Evolutionary conservation across 2,113 vertebrate genomes (phyloP).

Genomic region (Catharus minimus): DNA sequence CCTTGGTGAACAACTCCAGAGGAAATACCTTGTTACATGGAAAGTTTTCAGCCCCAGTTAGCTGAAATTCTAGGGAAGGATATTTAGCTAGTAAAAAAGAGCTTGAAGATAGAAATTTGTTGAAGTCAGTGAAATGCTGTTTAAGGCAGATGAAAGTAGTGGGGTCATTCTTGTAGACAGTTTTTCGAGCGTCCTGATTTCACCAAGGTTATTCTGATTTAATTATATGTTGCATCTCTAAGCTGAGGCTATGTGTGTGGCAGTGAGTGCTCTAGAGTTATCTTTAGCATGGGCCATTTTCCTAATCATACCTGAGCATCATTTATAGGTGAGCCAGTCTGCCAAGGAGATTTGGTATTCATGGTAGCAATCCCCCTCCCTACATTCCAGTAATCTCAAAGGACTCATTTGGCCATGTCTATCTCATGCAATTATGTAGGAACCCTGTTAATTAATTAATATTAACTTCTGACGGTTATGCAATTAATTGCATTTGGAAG

Average conservation of each 20-base stretch:
- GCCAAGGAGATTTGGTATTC: slow-evolving; percentile 11
- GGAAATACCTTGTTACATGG: background rate
- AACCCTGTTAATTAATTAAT: slow-evolving; percentile 51
- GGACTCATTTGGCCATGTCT: slow-evolving; percentile 11
- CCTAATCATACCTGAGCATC: background rate
- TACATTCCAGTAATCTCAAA: background rate
- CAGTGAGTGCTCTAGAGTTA: accelerated
- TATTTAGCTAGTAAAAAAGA: background rate
- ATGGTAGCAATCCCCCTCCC: background rate
- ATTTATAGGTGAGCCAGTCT: background rate
- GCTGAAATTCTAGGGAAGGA: background rate
- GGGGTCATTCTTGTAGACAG: background rate
- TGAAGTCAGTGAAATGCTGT: background rate
- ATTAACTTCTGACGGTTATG: slow-evolving; percentile 16
- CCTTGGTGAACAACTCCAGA: background rate
- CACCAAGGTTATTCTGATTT: background rate
- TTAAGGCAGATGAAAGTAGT: background rate
- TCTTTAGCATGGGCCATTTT: background rate
- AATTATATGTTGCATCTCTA: background rate
- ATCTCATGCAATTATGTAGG: slow-evolving; percentile 9
- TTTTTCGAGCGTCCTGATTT: background rate
- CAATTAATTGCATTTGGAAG: slow-evolving; percentile 47
- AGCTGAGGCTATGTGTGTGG: background rate
- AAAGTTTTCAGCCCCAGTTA: background rate
- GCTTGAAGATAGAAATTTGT: background rate